phyloP scores from a whole-genome alignment of 2,797 vertebrate species.

The Prionace glauca region DNA sequence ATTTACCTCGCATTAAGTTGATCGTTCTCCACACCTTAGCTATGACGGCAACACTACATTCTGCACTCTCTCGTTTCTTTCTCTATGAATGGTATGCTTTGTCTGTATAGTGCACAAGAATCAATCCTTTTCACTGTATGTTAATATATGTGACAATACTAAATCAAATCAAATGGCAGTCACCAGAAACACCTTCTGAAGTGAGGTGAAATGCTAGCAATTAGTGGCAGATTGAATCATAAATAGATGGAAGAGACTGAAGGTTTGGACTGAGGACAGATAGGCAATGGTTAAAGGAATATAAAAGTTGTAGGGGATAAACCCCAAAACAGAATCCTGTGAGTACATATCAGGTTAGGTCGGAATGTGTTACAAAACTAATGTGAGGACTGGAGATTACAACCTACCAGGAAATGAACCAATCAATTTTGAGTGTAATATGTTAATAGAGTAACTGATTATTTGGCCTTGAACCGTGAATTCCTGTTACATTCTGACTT shows the following conservation, averaged over 20 bases:
- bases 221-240: not conserved
- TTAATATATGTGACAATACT: no score
- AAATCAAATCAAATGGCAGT: not conserved
- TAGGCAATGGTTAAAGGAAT: not conserved
- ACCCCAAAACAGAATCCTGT: not conserved
- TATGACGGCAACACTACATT: no score
- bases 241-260: not conserved
- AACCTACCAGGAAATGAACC: not conserved
- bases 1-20: no score
- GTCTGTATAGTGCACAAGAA: no score
- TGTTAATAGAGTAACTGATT: not conserved
- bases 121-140: no score
- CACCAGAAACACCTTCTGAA: not conserved
- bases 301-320: not conserved
- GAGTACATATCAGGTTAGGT: not conserved
- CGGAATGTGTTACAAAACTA: not conserved
- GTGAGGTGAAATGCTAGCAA: not conserved
- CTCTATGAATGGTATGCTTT: no score
- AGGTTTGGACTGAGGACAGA: not conserved
- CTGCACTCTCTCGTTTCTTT: no score
- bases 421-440: not conserved
- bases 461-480: not conserved
- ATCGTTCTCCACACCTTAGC: no score
- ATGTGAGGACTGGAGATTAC: not conserved
- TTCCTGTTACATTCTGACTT: not conserved